These are phyloP conservation scores for Agrotis puta DNA, from an alignment of 2,888 invertebrate genomes.

Conservation along the genomic window DNA sequence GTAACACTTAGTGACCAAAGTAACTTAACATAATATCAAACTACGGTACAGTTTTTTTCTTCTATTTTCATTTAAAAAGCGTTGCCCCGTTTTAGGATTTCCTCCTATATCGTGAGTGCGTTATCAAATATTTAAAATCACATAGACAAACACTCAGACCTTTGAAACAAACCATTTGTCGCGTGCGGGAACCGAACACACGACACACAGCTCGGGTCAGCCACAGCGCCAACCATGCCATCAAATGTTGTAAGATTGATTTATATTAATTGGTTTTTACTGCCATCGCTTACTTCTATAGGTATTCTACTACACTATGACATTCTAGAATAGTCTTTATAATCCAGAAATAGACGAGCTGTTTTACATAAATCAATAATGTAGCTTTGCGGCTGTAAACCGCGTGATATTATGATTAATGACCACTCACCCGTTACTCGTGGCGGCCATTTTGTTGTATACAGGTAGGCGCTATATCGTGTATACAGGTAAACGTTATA, in stretches of 20 bases:
- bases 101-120: too few relatives aligned
- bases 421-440: neutral
- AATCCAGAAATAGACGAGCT: neutral
- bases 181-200: too few relatives aligned
- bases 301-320: neutral
- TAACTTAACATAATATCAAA: too few relatives aligned
- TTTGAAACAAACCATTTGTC: too few relatives aligned
- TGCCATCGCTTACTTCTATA: neutral
- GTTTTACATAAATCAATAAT: constrained; percentile 43
- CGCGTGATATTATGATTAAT: constrained; percentile 43
- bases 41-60: too few relatives aligned
- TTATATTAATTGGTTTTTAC: neutral
- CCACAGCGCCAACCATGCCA: too few relatives aligned
- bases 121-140: too few relatives aligned
- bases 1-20: too few relatives aligned
- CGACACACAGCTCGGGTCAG: too few relatives aligned
- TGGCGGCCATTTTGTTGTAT: constrained; percentile 9
- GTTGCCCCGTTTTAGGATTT: too few relatives aligned
- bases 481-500: neutral
- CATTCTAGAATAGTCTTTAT: neutral
- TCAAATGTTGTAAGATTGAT: neutral
- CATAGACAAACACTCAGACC: too few relatives aligned
- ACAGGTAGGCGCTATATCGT: neutral
- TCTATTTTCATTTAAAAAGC: too few relatives aligned
- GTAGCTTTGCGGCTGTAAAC: neutral